These are phyloP conservation scores for Pogonophryne albipinna DNA, from an alignment of 2,797 vertebrate species.

Conservation along the genomic window DNA sequence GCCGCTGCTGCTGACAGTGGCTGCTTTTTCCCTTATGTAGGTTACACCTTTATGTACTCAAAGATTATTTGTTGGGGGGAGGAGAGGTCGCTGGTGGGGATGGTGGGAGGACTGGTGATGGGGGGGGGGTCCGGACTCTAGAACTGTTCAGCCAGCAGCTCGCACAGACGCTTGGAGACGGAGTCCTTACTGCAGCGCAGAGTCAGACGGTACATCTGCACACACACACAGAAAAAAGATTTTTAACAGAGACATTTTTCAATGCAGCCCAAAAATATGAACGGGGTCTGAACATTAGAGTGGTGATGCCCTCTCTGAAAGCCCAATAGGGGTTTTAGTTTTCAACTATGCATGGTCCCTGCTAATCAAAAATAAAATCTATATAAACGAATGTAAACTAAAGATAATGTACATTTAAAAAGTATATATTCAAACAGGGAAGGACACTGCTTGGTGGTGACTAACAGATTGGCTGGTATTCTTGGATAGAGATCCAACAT, in stretches of 20 bases:
- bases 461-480: no score
- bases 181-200: constrained; percentile 94
- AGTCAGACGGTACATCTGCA: constrained; percentile 93
- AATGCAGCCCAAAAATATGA: background rate
- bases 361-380: no score
- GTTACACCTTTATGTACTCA: constrained; percentile 72
- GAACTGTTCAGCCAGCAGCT: constrained; percentile 93
- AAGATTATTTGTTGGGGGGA: constrained; percentile 65
- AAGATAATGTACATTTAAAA: no score
- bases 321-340: no score
- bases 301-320: background rate
- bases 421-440: no score
- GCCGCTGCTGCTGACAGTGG: constrained; percentile 69
- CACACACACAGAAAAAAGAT: constrained; percentile 14
- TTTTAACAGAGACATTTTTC: constrained; percentile 34
- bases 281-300: background rate
- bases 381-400: no score
- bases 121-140: constrained; percentile 72
- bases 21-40: constrained; percentile 84
- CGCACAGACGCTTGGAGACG: constrained; percentile 91
- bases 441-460: background rate
- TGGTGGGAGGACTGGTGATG: constrained; percentile 61
- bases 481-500: background rate
- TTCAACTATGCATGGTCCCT: no score
- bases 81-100: constrained; percentile 70